Base-by-base conservation (phyloP, 2,797 vertebrate genomes). In the Amphiprion clarkii region DNA sequence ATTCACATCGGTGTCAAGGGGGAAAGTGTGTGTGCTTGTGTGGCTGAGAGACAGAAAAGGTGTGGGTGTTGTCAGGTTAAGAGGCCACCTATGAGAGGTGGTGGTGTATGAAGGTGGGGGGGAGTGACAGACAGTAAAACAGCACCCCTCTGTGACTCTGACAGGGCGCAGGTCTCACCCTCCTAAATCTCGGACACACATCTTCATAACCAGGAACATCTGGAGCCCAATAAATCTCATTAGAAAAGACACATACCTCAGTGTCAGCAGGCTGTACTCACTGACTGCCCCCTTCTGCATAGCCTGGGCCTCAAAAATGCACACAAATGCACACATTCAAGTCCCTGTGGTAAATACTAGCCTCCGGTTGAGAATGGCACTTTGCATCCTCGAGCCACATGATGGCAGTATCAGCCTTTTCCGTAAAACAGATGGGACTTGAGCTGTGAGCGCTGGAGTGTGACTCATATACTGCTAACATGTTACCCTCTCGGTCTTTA, bases 341-440 rank as follows among this genome's bases (percentile, higher is more conserved):
- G 63, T 58, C 42, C 31, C 55, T 4, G 16, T 44, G 66, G 48
- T 55, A 58, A 79, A 67, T 49, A 65, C 67, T 4, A 53, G 36
- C 29, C 11, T 51, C n/a, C 19, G 54, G 13, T 75, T 53, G 40
- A 44, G 4, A 58, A 27, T 1, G 4, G 5, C 25, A 23, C 76
- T 56, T 89, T 81, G 68, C 81, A 82, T 44, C 17, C 33, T 59
- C 5, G 0, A 63, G 67, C 93, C 94, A 94, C 92, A 89, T 68
- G 94, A 85, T 88, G 93, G 93, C 92, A 93, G 88, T 92, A 81
- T 93, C 72, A 78, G 52, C 74, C 91, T 90, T 84, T 74, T 76
- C 21, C 60, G 42, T 33, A 23, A 33, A 39, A 46, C 61, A 67
- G 16, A 59, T 52, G 33, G 39, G 33, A 16, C 44, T 52, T 2